These are phyloP conservation scores for Nyctibius bracteatus DNA, from an alignment of 2,113 vertebrate species.

Conservation along the genomic window DNA sequence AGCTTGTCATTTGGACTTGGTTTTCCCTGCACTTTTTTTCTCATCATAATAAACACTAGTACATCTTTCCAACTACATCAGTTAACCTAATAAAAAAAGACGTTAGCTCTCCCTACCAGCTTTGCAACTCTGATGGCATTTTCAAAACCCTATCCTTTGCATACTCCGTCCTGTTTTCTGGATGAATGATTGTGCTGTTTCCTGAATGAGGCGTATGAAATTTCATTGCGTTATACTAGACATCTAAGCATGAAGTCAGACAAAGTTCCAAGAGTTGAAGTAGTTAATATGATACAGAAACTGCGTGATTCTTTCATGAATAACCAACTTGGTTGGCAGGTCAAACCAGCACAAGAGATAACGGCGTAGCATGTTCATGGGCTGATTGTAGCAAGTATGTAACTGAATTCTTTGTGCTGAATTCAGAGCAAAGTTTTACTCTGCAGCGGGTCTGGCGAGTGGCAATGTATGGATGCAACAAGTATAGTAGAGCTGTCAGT, in stretches of 20 bases:
- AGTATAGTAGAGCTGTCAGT: neutral
- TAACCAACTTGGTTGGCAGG: constrained; percentile 30
- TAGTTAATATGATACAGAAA: neutral
- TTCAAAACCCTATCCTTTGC: neutral
- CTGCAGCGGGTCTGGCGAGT: neutral
- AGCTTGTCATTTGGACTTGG: neutral
- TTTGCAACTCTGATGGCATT: neutral
- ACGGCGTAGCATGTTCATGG: neutral
- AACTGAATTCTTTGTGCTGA: neutral
- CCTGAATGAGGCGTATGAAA: constrained; percentile 18
- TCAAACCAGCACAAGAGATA: constrained; percentile 26
- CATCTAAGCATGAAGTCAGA: constrained; percentile 11
- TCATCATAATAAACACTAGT: neutral
- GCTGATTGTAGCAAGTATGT: neutral
- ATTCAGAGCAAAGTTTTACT: neutral
- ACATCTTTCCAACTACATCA: neutral
- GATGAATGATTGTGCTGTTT: constrained; percentile 3
- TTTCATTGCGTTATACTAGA: constrained; percentile 9
- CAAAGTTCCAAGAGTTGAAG: constrained; percentile 10
- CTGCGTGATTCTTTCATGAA: constrained; percentile 27
- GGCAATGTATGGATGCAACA: neutral
- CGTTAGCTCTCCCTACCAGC: neutral
- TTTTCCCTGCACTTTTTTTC: neutral
- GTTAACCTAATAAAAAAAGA: neutral
- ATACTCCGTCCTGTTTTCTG: neutral